Base-by-base conservation (phyloP, 2,797 vertebrate genomes). In the Neosilurus hyrtlii region DNA sequence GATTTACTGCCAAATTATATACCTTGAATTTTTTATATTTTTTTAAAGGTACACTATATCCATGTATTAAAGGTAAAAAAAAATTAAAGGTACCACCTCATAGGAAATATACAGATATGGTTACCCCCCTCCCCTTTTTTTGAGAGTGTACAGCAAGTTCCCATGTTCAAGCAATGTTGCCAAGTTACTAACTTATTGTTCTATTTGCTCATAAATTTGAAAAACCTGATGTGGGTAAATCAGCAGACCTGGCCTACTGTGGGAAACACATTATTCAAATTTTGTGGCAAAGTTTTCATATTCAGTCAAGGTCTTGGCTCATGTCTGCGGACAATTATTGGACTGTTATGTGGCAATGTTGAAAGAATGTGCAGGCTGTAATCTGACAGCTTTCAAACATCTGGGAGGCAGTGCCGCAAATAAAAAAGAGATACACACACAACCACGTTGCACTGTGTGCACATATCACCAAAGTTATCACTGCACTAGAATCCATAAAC, bases 381-480 rank as follows among this genome's bases (percentile, higher is more conserved):
- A 35, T 70, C 79, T 82, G 81, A 85, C 81, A 78, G 72, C 57
- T 82, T 85, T 86, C 81, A 86, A 72, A 87, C 88, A 86, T 81
- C 73, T 51, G 43, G 75, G 84, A 83, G 73, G 70, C 68, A 82
- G 15, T 20, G 61, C 37, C 68, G 65, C 80, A 84, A 84, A 83
- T 59, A 67, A 68, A 68, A 71, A 70, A 73, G 77, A 57, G 75
- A 68, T 63, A 68, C 68, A 57, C 24, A 81, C 75, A 81, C 66
- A 15, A 72, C 57, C 35, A 56, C 65, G 83, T 88, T 86, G 82
- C 86, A 85, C 81, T 24, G 84, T 84, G 87, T 85, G 67, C 82
- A 82, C 82, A 79, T 75, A 77, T 75, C n/a, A 79, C 75, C 81
- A 59, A 49, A 10, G 35, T 79, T 52, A 76, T 82, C 74, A n/a